Evolutionary conservation across 2,797 vertebrate species (phyloP).

Genomic region (Argentina silus): DNA sequence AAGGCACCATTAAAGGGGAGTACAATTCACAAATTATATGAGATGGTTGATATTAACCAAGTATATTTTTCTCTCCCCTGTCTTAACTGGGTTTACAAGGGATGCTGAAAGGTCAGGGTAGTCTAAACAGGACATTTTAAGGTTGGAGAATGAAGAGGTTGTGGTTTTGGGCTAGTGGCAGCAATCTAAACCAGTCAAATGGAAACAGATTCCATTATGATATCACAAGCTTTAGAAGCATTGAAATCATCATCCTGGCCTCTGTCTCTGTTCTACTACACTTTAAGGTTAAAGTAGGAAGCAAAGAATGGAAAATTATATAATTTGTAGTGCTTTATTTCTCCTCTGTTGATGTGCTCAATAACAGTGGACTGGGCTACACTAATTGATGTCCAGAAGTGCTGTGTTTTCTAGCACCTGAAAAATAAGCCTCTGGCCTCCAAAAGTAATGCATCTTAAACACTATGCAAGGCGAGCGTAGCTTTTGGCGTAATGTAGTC

Average conservation of each 20-base stretch:
- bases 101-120: not conserved
- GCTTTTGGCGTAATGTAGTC: slow-evolving; percentile 46
- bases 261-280: not conserved
- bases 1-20: slow-evolving; percentile 27
- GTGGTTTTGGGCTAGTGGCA: not conserved
- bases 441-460: slow-evolving; percentile 56
- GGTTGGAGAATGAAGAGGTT: not conserved
- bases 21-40: slow-evolving; percentile 21
- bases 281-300: slow-evolving; percentile 8
- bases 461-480: slow-evolving; percentile 33
- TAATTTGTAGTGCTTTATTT: slow-evolving; percentile 28
- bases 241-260: not conserved
- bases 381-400: slow-evolving; percentile 54
- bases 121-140: not conserved
- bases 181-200: slow-evolving; percentile 16
- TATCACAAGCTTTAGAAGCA: slow-evolving; percentile 4
- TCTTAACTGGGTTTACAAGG: not conserved
- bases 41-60: slow-evolving; percentile 24
- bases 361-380: slow-evolving; percentile 19
- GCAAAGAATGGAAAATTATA: slow-evolving; percentile 1
- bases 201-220: slow-evolving; percentile 22
- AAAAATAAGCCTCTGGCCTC: slow-evolving; percentile 28
- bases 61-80: slow-evolving; percentile 9
- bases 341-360: slow-evolving; percentile 33
- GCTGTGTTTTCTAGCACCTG: slow-evolving; percentile 42